Percentiles rank a stretch among this genome's conserved stretches.
Evolutionary conservation across 2,113 vertebrate genomes (phyloP).

Genomic region (Tachuris rubrigastra): DNA sequence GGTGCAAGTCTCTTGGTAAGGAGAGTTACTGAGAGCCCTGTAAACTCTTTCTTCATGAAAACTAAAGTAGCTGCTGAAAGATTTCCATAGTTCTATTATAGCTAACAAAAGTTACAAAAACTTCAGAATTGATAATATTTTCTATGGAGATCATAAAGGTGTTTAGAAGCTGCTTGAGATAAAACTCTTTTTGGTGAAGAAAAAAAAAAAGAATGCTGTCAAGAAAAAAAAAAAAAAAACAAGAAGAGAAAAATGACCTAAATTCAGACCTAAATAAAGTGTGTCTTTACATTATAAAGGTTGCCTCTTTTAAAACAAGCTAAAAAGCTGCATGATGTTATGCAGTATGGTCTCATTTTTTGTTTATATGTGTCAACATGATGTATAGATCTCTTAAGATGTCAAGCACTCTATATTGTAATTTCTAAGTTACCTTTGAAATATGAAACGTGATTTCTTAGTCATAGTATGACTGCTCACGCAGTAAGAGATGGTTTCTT

Average conservation of each 20-base stretch:
- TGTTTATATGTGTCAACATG: conserved; percentile 61
- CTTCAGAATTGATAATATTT: not conserved
- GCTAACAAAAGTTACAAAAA: not conserved
- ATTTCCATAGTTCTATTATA: not conserved
- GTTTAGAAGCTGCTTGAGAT: not conserved
- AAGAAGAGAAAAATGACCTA: conserved; percentile 5
- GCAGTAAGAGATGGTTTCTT: not conserved
- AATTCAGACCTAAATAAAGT: conserved; percentile 28
- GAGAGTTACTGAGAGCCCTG: not conserved
- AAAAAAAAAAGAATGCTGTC: not conserved
- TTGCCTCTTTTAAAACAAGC: conserved; percentile 57
- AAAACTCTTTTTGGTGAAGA: not conserved
- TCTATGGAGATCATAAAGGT: not conserved
- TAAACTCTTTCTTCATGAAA: not conserved
- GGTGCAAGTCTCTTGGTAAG: not conserved
- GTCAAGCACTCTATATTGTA: conserved; percentile 50
- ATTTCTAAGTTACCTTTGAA: conserved; percentile 51
- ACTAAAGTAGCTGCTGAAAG: not conserved
- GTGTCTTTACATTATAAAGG: conserved; percentile 52
- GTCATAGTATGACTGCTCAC: not conserved
- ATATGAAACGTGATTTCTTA: not conserved
- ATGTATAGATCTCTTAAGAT: conserved; percentile 58
- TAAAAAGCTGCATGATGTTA: conserved; percentile 44
- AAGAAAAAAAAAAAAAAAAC: not conserved
- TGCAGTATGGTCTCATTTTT: conserved; percentile 53